These are phyloP conservation scores for Knipowitschia caucasica DNA, from an alignment of 2,797 vertebrate genomes.

Conservation along the genomic window DNA sequence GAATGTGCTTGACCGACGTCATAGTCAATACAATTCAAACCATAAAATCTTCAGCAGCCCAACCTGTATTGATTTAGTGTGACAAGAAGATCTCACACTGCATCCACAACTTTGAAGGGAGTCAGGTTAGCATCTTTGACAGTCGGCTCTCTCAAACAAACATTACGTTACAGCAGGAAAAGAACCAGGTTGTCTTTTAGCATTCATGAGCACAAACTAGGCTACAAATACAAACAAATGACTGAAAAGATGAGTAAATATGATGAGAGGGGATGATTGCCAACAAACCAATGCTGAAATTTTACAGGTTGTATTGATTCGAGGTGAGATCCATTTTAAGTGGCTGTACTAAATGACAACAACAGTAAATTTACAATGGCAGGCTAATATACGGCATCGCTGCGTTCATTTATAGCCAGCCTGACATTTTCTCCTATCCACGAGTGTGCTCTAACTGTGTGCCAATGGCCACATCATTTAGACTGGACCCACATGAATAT, in stretches of 20 bases:
- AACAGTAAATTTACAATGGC: conserved; percentile 71
- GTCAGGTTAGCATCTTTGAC: conserved; percentile 38
- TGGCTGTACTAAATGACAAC: conserved; percentile 68
- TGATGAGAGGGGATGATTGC: conserved; percentile 43
- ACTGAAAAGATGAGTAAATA: conserved; percentile 54
- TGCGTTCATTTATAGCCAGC: conserved; percentile 75
- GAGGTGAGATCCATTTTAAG: conserved; percentile 66
- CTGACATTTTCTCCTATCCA: conserved; percentile 74
- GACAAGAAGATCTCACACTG: conserved; percentile 34
- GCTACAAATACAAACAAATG: conserved; percentile 43
- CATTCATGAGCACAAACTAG: conserved; percentile 53
- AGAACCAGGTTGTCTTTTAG: conserved; percentile 34
- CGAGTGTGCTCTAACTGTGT: conserved; percentile 70
- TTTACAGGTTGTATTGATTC: conserved; percentile 68
- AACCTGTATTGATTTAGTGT: conserved; percentile 52
- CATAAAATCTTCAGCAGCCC: conserved; percentile 56
- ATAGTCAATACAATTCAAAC: conserved; percentile 55
- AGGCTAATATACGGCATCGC: conserved; percentile 69
- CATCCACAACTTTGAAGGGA: conserved; percentile 46
- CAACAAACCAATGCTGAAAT: conserved; percentile 49
- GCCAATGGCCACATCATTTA: conserved; percentile 75
- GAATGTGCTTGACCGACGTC: conserved; percentile 43
- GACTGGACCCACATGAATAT: conserved; percentile 76
- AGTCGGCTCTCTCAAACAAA: conserved; percentile 23
- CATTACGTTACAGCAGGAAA: conserved; percentile 20